Conservation (phyloP, 2,888 invertebrate species). For the Sacculina carcini region DNA sequence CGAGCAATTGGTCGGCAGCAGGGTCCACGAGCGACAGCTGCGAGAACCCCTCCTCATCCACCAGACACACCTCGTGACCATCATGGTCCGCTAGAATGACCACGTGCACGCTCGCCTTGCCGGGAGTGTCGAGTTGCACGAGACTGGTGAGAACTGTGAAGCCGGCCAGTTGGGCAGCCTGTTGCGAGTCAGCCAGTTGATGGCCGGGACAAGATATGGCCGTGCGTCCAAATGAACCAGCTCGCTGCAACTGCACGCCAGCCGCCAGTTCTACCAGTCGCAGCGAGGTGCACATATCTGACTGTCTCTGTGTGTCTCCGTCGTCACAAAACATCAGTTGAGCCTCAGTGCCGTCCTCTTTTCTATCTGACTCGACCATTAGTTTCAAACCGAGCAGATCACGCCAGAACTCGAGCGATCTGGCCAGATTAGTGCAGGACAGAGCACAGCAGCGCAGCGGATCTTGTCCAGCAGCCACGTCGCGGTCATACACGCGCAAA, state of each 20-base stretch:
- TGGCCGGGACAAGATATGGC: conserved; percentile 67
- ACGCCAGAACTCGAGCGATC: conserved; percentile 60
- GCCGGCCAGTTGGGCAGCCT: conserved; percentile 37
- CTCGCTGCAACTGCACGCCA: conserved; percentile 52
- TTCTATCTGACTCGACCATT: conserved; percentile 37
- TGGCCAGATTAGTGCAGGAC: conserved; percentile 43
- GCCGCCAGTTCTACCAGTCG: conserved; percentile 44
- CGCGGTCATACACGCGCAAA: conserved; percentile 32
- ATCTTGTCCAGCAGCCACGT: conserved; percentile 25
- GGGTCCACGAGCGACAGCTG: conserved; percentile 65
- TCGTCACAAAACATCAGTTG: conserved; percentile 47
- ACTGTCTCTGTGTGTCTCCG: conserved; percentile 38
- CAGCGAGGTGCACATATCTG: too few relatives aligned
- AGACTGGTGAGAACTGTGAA: conserved; percentile 62
- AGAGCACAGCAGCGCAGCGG: conserved; percentile 52
- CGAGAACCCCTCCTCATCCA: conserved; percentile 80
- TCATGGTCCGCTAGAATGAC: conserved; percentile 91
- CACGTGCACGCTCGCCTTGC: conserved; percentile 84
- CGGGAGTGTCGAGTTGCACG: conserved; percentile 81
- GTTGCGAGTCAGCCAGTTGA: conserved; percentile 47
- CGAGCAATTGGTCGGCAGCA: conserved; percentile 46
- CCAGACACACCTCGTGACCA: conserved; percentile 93
- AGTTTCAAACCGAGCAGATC: conserved; percentile 40
- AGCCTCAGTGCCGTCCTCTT: conserved; percentile 31
- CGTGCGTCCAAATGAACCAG: conserved; percentile 75